phyloP scores from a whole-genome alignment of 2,888 invertebrate species.

The Thecocarcelia acutangulata region DNA sequence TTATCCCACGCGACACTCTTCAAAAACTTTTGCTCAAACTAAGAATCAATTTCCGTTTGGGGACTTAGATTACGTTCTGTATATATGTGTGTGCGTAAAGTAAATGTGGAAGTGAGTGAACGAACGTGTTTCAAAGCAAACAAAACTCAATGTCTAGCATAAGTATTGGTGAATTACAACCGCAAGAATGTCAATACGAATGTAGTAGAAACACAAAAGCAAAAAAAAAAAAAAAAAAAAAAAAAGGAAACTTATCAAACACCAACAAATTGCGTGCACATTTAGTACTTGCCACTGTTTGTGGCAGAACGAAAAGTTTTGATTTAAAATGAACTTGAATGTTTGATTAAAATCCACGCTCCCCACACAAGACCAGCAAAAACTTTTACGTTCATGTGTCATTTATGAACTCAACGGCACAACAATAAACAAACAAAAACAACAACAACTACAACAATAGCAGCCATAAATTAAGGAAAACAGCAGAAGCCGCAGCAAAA shows the following conservation, averaged over 20 bases:
- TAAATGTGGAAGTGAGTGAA: neutral
- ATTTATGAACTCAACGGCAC: constrained; percentile 36
- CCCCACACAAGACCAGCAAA: constrained; percentile 2
- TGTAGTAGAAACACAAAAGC: too few relatives aligned
- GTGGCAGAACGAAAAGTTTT: constrained; percentile 49
- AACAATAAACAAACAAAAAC: constrained; percentile 10
- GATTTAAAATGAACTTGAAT: constrained; percentile 51
- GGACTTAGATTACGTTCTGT: constrained; percentile 42
- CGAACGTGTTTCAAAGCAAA: neutral
- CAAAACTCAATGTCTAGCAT: constrained; percentile 4
- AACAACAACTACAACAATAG: neutral
- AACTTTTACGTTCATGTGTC: constrained; percentile 40
- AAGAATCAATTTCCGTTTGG: constrained; percentile 65
- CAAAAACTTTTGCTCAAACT: constrained; percentile 55
- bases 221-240: too few relatives aligned
- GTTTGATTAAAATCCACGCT: constrained; percentile 39
- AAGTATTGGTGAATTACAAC: constrained; percentile 30
- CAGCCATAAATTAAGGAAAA: constrained; percentile 38
- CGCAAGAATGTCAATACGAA: constrained; percentile 55
- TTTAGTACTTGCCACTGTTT: constrained; percentile 42
- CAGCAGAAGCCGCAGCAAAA: constrained; percentile 9
- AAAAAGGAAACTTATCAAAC: neutral
- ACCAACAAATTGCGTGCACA: constrained; percentile 50
- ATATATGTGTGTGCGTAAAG: too few relatives aligned
- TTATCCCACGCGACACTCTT: constrained; percentile 63